phyloP scores from a whole-genome alignment of 1,140 invertebrate genomes.

The Metaphire vulgaris region DNA sequence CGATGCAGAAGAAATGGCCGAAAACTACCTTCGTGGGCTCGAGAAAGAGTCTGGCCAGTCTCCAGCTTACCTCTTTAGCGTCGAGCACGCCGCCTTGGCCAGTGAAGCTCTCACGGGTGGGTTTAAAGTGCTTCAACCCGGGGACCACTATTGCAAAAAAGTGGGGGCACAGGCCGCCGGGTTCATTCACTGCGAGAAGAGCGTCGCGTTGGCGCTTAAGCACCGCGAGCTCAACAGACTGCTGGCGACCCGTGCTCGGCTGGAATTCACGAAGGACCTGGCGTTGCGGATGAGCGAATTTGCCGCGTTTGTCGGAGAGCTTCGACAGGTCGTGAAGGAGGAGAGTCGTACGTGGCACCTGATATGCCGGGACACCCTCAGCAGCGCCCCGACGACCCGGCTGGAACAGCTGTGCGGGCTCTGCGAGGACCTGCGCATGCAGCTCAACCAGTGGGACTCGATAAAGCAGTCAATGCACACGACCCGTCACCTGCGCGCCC shows the following conservation, averaged over 20 bases:
- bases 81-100: conserved; percentile 38
- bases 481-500: conserved; percentile 40
- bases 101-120: conserved; percentile 36
- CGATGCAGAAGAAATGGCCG: neutral
- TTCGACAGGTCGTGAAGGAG: conserved; percentile 37
- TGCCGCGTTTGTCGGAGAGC: conserved; percentile 40
- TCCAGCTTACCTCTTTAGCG: conserved; percentile 34
- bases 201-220: conserved; percentile 36
- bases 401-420: conserved; percentile 45
- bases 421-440: conserved; percentile 48
- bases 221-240: conserved; percentile 39
- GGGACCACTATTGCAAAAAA: conserved; percentile 39
- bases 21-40: neutral
- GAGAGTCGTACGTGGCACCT: conserved; percentile 43
- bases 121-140: conserved; percentile 42
- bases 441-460: conserved; percentile 48
- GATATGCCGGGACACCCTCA: conserved; percentile 40
- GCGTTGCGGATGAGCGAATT: conserved; percentile 37
- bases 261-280: conserved; percentile 45
- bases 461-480: conserved; percentile 46
- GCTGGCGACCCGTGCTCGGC: conserved; percentile 39
- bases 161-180: conserved; percentile 38
- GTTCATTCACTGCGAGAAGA: conserved; percentile 44
- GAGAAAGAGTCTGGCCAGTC: conserved; percentile 31
- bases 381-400: conserved; percentile 41